phyloP scores from a whole-genome alignment of 2,888 invertebrate species.

The Drosophila mimica region DNA sequence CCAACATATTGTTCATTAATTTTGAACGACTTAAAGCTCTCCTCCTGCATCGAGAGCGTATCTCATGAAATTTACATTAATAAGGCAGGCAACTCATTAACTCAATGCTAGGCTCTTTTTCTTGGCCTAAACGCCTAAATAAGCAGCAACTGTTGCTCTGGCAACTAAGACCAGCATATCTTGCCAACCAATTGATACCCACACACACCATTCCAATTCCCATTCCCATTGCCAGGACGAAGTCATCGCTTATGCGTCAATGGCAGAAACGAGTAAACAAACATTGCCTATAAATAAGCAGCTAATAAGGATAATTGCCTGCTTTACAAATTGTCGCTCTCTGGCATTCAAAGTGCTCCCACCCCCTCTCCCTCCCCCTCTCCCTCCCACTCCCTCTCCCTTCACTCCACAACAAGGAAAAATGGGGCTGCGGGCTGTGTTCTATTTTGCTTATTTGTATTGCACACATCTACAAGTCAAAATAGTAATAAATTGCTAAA shows the following conservation, averaged over 20 bases:
- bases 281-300: slow-evolving; percentile 77
- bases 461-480: slow-evolving; percentile 66
- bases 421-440: background rate
- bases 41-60: background rate
- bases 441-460: slow-evolving; percentile 26
- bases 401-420: background rate
- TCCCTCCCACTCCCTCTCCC: background rate
- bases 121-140: slow-evolving; percentile 12
- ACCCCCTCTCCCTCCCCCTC: background rate
- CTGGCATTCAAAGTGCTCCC: slow-evolving; percentile 19
- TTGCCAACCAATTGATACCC: background rate
- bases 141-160: slow-evolving; percentile 33
- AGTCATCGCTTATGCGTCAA: slow-evolving; percentile 62
- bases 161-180: slow-evolving; percentile 13
- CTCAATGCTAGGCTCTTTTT: slow-evolving; percentile 34
- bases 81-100: slow-evolving; percentile 53
- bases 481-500: slow-evolving; percentile 76
- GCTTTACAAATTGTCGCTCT: slow-evolving; percentile 73
- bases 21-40: slow-evolving; percentile 58
- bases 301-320: slow-evolving; percentile 81
- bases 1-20: slow-evolving; percentile 69
- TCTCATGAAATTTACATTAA: slow-evolving; percentile 52
- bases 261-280: slow-evolving; percentile 63
- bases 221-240: slow-evolving; percentile 2
- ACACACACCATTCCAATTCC: background rate